Evolutionary conservation across 2,888 invertebrate genomes (phyloP), one percentile per base, ranked within the genome.

Genomic region (Tetheella fluctuosa): DNA sequence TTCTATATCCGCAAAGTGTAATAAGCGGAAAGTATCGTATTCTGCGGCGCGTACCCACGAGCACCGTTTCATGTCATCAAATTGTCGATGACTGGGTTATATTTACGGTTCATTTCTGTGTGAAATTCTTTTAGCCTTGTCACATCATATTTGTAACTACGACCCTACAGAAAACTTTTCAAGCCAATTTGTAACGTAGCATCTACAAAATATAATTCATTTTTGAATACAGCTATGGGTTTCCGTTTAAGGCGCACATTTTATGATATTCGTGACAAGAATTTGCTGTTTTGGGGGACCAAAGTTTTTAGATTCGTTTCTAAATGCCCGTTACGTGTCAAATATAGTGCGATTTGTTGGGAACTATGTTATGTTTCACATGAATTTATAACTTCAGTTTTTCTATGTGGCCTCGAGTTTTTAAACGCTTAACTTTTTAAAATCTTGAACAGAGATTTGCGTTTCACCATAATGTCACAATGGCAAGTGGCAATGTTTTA

Each of bases 261-360:
- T 65, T 71, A 74, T 68, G 72, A 67, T 74, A 71, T 72, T 64
- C 67, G 74, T 64, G 74, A 71, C 69, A 74, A 74, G 69, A 64
- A 64, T 69, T 74, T 67, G 63, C 69, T 72, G 74, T 74, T 67
- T 69, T 69, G 65, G 74, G 72, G 37, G 69, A 74, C 74, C 74
- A 74, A 74, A 71, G 74, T 72, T 71, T 30, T 28, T 54, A 28
- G 25, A 70, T 69, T 74, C 64, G 67, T 71, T 72, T 63, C 67
- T 74, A 69, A 74, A 72, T 64, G 74, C 67, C 72, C 64, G 72
- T 72, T 74, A 64, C 64, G 72, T 72, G 71, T 71, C 74, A 65
- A 74, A 74, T 71, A 67, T 65, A 74, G 58, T 69, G 62, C 63
- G 65, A 67, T 74, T 71, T 71, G 69, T 71, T 65, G 63, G 58